Conservation (phyloP, 2,113 vertebrate species). For the Bagarius yarrelli region DNA sequence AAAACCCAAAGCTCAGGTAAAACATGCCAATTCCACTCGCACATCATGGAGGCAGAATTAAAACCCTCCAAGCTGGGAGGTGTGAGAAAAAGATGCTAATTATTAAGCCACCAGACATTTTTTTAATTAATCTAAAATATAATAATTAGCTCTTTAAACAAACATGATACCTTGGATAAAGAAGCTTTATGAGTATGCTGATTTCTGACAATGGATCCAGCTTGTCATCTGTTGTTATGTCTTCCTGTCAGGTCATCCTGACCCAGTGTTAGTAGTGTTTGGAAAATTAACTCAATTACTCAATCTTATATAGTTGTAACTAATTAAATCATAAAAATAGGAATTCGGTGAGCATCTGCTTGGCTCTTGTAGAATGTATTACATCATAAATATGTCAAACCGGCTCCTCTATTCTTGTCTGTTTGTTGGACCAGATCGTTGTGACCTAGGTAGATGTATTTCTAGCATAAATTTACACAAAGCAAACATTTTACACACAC, state of each 20-base stretch:
- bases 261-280: constrained; percentile 14
- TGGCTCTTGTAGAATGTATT: constrained; percentile 29
- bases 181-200: not conserved
- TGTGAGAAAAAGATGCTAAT: too few species aligned
- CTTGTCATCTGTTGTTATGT: constrained; percentile 29
- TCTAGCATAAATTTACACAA: constrained; percentile 14
- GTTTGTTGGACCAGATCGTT: constrained; percentile 8
- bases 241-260: constrained; percentile 14
- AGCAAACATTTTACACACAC: not conserved
- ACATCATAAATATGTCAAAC: constrained; percentile 20
- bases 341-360: constrained; percentile 42
- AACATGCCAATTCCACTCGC: too few species aligned
- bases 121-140: too few species aligned
- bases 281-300: constrained; percentile 4
- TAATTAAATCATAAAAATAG: constrained; percentile 32
- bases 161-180: too few species aligned
- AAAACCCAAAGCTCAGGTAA: too few species aligned
- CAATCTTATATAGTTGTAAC: constrained; percentile 9
- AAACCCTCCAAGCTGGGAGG: too few species aligned
- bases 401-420: not conserved
- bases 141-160: too few species aligned
- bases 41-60: too few species aligned
- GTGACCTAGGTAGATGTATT: not conserved
- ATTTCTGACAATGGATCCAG: constrained; percentile 31
- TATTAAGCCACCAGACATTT: too few species aligned